These are phyloP conservation scores for Dryomyza anilis DNA, from an alignment of 2,888 invertebrate genomes.

Conservation along the genomic window DNA sequence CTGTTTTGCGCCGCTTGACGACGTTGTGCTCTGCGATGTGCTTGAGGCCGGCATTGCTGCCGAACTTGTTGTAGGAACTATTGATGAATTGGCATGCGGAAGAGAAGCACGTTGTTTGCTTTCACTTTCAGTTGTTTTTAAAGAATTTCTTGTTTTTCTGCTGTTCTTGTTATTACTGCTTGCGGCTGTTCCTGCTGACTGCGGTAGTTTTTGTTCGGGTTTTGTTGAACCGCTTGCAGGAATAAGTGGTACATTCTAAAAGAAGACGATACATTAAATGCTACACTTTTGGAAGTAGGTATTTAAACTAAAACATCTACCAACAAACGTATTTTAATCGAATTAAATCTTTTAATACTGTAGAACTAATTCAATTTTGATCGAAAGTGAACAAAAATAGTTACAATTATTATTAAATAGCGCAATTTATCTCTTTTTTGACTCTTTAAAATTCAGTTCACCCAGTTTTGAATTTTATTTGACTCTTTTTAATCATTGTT, in stretches of 20 bases:
- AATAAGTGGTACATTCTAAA: neutral
- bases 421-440: too few species aligned
- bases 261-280: too few species aligned
- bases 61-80: constrained; percentile 53
- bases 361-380: neutral
- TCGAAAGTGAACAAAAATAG: too few species aligned
- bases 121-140: constrained; percentile 23
- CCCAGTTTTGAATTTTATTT: too few species aligned
- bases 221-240: neutral
- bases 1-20: neutral
- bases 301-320: too few species aligned
- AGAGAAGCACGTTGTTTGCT: neutral
- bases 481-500: too few species aligned
- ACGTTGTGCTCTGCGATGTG: neutral
- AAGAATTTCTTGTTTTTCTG: neutral
- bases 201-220: neutral
- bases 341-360: neutral
- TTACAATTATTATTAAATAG: too few species aligned
- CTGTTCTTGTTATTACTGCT: constrained; percentile 11
- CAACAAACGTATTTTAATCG: neutral
- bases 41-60: constrained; percentile 3
- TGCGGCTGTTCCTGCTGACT: neutral
- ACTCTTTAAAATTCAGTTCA: too few species aligned
- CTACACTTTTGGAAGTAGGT: too few species aligned
- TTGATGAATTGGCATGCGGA: constrained; percentile 34